Evolutionary conservation across 2,113 vertebrate genomes (phyloP).

Genomic region (Sardina pilchardus): DNA sequence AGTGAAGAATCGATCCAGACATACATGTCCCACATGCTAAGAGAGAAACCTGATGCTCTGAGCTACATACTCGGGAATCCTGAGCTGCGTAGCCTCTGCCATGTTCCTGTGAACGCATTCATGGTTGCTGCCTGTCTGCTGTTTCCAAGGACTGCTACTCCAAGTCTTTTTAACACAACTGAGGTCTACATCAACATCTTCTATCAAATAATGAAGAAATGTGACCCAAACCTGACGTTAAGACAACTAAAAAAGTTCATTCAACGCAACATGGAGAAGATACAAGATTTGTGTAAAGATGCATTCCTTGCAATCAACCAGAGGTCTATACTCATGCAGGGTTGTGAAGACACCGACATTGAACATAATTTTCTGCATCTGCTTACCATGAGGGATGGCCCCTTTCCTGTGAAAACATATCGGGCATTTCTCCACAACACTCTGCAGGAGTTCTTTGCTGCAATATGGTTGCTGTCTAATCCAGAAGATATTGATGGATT

Average conservation of each 20-base stretch:
- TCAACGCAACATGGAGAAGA: not conserved
- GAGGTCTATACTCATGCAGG: slow-evolving; percentile 27
- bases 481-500: slow-evolving; percentile 34
- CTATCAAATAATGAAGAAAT: slow-evolving; percentile 17
- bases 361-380: slow-evolving; percentile 29
- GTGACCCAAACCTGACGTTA: not conserved
- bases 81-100: slow-evolving; percentile 47
- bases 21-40: slow-evolving; percentile 35
- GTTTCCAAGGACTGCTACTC: not conserved
- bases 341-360: not conserved
- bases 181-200: slow-evolving; percentile 30
- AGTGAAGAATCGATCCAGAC: slow-evolving; percentile 24
- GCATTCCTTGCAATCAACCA: slow-evolving; percentile 29
- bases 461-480: slow-evolving; percentile 43
- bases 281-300: slow-evolving; percentile 15
- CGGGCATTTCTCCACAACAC: slow-evolving; percentile 49
- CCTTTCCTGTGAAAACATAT: slow-evolving; percentile 7
- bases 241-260: slow-evolving; percentile 5
- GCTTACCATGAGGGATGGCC: not conserved
- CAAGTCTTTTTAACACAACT: not conserved
- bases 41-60: slow-evolving; percentile 13
- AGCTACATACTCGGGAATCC: slow-evolving; percentile 40
- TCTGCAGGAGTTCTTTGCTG: slow-evolving; percentile 52
- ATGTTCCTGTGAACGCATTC: slow-evolving; percentile 48
- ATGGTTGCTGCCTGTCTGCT: slow-evolving; percentile 35